phyloP scores from a whole-genome alignment of 1,140 invertebrate species.

The Caenorhabditis remanei region DNA sequence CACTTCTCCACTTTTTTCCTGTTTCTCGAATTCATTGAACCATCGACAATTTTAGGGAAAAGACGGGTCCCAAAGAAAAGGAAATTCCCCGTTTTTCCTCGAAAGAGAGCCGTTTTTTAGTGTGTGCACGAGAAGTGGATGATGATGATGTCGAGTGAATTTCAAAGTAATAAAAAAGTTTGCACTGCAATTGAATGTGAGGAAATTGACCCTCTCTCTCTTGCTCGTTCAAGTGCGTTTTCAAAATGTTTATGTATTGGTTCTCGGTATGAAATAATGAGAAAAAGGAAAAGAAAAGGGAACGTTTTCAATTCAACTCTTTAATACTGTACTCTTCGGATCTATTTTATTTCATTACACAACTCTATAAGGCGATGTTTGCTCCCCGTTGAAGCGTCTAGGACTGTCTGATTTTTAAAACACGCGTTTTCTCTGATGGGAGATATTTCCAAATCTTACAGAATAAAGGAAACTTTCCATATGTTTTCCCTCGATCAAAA shows the following conservation, averaged over 20 bases:
- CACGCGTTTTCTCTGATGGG: too few species aligned
- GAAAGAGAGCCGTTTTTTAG: not conserved
- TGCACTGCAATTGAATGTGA: not conserved
- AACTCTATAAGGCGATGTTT: too few species aligned
- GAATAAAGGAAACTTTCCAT: too few species aligned
- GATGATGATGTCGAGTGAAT: not conserved
- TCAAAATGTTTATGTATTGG: slow-evolving; percentile 1
- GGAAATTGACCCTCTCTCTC: not conserved
- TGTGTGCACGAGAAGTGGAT: not conserved
- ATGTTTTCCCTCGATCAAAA: too few species aligned
- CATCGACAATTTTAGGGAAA: slow-evolving; percentile 28
- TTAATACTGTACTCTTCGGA: too few species aligned
- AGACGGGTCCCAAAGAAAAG: not conserved
- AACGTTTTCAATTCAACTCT: too few species aligned
- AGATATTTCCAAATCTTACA: too few species aligned
- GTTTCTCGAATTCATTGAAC: slow-evolving; percentile 27
- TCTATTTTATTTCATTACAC: too few species aligned
- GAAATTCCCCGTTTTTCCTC: not conserved
- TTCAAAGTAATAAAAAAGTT: slow-evolving; percentile 19
- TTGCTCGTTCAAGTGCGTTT: not conserved
- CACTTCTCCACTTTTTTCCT: not conserved
- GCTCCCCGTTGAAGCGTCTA: too few species aligned
- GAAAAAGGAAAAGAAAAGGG: not conserved
- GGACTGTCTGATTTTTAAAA: too few species aligned
- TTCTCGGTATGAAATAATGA: not conserved